phyloP scores from a whole-genome alignment of 2,888 invertebrate genomes.

The Cheiracanthium punctorium region DNA sequence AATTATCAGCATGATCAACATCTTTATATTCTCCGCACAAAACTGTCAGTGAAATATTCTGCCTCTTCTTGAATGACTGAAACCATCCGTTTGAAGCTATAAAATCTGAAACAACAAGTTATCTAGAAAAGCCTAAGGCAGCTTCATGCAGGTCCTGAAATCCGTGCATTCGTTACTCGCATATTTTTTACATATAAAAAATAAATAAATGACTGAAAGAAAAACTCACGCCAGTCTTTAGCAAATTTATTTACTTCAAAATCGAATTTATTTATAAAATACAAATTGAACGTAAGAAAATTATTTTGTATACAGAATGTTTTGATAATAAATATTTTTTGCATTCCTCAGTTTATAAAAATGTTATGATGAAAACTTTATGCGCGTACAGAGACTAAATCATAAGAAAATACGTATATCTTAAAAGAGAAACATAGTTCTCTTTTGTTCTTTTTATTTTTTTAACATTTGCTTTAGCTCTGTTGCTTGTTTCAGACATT shows the following conservation, averaged over 20 bases:
- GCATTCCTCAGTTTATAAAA: not conserved
- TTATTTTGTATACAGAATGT: not conserved
- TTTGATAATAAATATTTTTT: not conserved
- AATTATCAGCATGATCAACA: not conserved
- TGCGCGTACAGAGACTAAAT: not conserved
- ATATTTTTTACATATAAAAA: too few relatives aligned
- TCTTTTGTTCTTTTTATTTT: not conserved
- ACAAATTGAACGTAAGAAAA: not conserved
- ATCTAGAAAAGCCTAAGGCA: too few relatives aligned
- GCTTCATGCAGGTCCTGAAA: not conserved
- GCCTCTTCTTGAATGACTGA: not conserved
- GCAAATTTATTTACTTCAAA: not conserved
- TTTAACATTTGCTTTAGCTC: too few relatives aligned
- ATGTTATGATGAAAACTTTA: not conserved
- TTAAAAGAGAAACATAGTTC: not conserved
- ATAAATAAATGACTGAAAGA: too few relatives aligned
- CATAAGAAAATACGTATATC: not conserved
- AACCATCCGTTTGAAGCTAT: slow-evolving; percentile 8
- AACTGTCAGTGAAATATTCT: not conserved
- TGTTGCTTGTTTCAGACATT: too few relatives aligned
- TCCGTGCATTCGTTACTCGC: not conserved
- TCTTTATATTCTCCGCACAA: not conserved
- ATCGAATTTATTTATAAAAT: not conserved
- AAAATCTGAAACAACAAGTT: not conserved
- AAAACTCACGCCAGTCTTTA: too few relatives aligned